A percentile compares a stretch with the other conserved stretches of the same genome.
These are phyloP conservation scores for Elgaria multicarinata DNA, from an alignment of 2,113 vertebrate genomes.

Conservation along the genomic window DNA sequence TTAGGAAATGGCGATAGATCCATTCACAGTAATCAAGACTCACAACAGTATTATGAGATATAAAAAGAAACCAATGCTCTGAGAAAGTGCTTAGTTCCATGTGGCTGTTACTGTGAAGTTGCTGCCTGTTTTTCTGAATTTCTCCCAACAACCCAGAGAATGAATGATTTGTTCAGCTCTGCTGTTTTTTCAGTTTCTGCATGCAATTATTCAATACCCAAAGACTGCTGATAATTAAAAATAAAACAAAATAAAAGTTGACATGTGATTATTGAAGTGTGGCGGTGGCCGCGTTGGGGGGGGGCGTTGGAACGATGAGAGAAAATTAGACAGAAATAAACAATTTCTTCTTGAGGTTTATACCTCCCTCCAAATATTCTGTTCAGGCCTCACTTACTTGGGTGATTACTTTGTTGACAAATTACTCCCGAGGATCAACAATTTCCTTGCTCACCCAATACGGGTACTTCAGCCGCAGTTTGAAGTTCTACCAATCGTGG, in stretches of 20 bases:
- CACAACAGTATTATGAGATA: not conserved
- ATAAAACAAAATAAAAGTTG: not conserved
- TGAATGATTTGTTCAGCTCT: not conserved
- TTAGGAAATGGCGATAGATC: not conserved
- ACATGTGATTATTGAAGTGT: constrained; percentile 18
- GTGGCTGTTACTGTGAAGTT: not conserved
- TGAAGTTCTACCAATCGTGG: constrained; percentile 5
- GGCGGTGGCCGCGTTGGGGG: no score
- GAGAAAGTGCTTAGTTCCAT: not conserved
- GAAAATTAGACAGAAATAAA: constrained; percentile 20
- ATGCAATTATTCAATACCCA: not conserved
- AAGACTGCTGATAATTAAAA: not conserved
- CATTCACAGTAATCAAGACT: not conserved
- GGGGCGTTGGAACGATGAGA: not conserved
- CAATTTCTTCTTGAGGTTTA: not conserved
- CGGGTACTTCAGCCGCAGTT: constrained; percentile 3
- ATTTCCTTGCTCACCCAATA: constrained; percentile 36
- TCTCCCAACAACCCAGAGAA: not conserved
- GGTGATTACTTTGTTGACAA: not conserved
- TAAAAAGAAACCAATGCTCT: not conserved
- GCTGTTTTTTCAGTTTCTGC: not conserved
- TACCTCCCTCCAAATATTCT: not conserved
- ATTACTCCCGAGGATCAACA: not conserved
- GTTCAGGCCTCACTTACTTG: not conserved
- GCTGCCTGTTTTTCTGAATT: not conserved